These are phyloP conservation scores for Teleiodes luculella DNA, from an alignment of 2,888 invertebrate species.

Conservation along the genomic window DNA sequence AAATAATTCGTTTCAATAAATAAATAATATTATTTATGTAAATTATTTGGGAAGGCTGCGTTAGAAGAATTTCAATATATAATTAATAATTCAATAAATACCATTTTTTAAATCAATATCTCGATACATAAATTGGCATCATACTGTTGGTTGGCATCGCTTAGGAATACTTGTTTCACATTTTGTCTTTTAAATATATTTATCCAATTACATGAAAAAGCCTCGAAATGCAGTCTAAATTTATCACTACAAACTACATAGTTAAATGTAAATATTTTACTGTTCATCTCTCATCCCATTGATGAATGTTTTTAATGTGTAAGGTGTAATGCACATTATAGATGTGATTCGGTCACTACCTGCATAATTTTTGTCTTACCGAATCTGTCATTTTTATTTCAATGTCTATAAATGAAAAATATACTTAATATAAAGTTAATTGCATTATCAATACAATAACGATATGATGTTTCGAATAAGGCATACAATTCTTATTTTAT, in stretches of 20 bases:
- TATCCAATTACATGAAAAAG: conserved; percentile 51
- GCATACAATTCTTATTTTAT: conserved; percentile 75
- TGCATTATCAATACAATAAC: conserved; percentile 73
- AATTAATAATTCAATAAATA: conserved; percentile 1
- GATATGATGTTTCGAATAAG: conserved; percentile 74
- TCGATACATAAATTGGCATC: conserved; percentile 45
- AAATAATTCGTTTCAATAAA: conserved; percentile 25
- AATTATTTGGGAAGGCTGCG: neutral
- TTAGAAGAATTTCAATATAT: neutral
- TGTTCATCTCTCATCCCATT: no score
- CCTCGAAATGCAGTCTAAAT: conserved; percentile 61
- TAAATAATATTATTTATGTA: neutral
- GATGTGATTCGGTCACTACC: no score
- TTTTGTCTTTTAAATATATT: conserved; percentile 46
- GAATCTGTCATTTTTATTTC: neutral
- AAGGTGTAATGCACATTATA: no score
- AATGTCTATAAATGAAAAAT: conserved; percentile 2
- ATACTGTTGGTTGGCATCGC: conserved; percentile 43
- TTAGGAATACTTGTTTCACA: conserved; percentile 39
- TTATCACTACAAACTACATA: conserved; percentile 37
- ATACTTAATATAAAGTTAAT: conserved; percentile 23
- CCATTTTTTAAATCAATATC: neutral
- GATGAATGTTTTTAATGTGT: no score
- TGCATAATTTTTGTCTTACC: no score
- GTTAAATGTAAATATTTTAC: no score